Evolutionary conservation across 2,888 invertebrate species (phyloP), one percentile per base, ranked within the genome.

Genomic region (Trissolcus japonicus): DNA sequence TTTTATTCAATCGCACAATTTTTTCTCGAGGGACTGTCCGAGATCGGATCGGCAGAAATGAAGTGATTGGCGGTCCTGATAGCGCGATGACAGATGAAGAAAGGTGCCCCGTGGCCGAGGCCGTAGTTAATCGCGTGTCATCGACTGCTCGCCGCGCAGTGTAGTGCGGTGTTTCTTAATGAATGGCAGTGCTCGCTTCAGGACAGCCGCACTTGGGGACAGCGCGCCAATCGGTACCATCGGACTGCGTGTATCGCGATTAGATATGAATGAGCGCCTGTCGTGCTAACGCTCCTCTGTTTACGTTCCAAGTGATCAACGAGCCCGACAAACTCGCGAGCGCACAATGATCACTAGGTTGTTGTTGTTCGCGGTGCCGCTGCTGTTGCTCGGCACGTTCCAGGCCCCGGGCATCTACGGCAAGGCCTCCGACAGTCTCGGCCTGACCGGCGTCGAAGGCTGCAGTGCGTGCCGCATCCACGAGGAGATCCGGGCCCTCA

Each of bases 381-480:
- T 88, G 82, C 82, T 87, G 77, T 79, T 88, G 82, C 82, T 88
- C 74, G 88, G 86, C 76, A 87, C 86, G 68, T 86, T 87, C 79
- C 85, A 86, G 79, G 83, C 80, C 35, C 86, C 86, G 60, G 79
- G 81, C 54, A 80, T 75, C 66, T 79, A 76, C 76, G 82, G 82
- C 65, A 79, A 81, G 53, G 68, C 76, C 35, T 59, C 82, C 78
- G 83, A 78, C 59, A 74, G 51, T 35, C 59, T 76, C 71, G 71
- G 73, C 29, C 59, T 73, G 41, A 71, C 87, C 83, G 83, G 83
- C 66, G 85, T 84, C 13, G 68, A 68, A 80, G 89, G 88, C 53
- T 92, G 92, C 85, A 90, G 90, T 81, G 89, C 91, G 50, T 92
- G 92, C 81, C 89, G 90, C 68, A 90, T 90, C 86, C 90, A 92